phyloP scores from a whole-genome alignment of 1,140 invertebrate species.

The Lasaia peninsularis region DNA sequence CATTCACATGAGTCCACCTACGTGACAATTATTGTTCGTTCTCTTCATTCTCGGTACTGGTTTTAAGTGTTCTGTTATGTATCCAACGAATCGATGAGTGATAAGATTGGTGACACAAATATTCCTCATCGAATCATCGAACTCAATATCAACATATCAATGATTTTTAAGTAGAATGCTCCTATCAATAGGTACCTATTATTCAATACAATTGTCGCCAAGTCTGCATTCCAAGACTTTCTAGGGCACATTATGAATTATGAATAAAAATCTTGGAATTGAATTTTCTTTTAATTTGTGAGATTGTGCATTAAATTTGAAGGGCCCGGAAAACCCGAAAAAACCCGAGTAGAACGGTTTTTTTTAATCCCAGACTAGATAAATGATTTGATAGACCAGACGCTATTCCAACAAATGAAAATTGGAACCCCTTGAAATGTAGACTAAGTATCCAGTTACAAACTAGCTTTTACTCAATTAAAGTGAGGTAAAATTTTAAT shows the following conservation, averaged over 20 bases:
- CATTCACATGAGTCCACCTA: neutral
- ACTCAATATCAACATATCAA: neutral
- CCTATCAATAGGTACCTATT: neutral
- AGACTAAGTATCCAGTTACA: too few relatives aligned
- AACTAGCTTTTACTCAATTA: too few relatives aligned
- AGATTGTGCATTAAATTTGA: too few relatives aligned
- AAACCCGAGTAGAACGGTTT: too few relatives aligned
- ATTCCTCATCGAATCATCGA: slow-evolving; percentile 2
- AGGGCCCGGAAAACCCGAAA: too few relatives aligned
- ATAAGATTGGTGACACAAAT: slow-evolving; percentile 17
- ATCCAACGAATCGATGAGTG: slow-evolving; percentile 12
- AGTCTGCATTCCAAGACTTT: neutral
- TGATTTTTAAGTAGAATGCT: neutral
- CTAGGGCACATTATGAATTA: neutral
- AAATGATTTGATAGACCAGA: too few relatives aligned
- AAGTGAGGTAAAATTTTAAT: too few relatives aligned
- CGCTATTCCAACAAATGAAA: too few relatives aligned
- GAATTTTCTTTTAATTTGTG: too few relatives aligned
- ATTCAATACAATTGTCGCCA: neutral
- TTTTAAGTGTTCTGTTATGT: slow-evolving; percentile 20
- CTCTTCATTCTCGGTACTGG: slow-evolving; percentile 1
- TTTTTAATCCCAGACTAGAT: too few relatives aligned
- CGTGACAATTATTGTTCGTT: slow-evolving; percentile 8
- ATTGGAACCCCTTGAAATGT: too few relatives aligned
- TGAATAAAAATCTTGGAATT: too few relatives aligned